phyloP scores from a whole-genome alignment of 64 coral and sea anemone species.

The Anthopleura sola region DNA sequence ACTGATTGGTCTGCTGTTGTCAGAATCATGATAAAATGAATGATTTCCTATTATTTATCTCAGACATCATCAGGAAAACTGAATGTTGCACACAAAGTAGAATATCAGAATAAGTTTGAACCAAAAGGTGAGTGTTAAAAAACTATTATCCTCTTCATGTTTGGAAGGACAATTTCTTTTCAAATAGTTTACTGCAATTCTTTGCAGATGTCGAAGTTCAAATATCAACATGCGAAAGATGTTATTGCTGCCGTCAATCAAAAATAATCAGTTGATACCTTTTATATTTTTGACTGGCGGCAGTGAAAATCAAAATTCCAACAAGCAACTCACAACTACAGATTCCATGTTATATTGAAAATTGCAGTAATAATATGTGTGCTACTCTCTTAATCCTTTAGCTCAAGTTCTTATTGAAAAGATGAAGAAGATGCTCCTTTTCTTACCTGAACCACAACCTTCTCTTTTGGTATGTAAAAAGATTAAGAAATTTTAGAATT shows the following conservation, averaged over 20 bases:
- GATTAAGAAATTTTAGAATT: too few species aligned
- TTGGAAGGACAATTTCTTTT: neutral
- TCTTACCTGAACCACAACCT: slow-evolving; percentile 79
- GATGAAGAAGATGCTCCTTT: slow-evolving; percentile 83
- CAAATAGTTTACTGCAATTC: too few species aligned
- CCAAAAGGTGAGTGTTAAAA: slow-evolving; percentile 69
- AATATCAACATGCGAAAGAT: too few species aligned
- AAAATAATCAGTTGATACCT: too few species aligned
- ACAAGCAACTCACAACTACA: too few species aligned
- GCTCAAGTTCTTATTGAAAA: slow-evolving; percentile 89
- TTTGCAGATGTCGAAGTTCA: too few species aligned
- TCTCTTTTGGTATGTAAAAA: slow-evolving; percentile 54
- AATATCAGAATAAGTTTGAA: slow-evolving; percentile 93
- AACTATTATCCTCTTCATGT: neutral
- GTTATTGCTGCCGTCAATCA: too few species aligned
- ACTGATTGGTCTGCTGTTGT: too few species aligned
- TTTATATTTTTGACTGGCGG: too few species aligned
- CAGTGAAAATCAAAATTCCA: too few species aligned
- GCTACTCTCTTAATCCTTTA: slow-evolving; percentile 18
- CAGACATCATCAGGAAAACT: slow-evolving; percentile 86
- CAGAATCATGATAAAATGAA: too few species aligned
- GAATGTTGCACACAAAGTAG: slow-evolving; percentile 68
- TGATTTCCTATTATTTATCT: neutral
- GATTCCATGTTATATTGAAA: too few species aligned
- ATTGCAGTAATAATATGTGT: neutral